Evolutionary conservation across 2,797 vertebrate species (phyloP), one percentile per base, ranked within the genome.

Genomic region (Macroramphosus scolopax): DNA sequence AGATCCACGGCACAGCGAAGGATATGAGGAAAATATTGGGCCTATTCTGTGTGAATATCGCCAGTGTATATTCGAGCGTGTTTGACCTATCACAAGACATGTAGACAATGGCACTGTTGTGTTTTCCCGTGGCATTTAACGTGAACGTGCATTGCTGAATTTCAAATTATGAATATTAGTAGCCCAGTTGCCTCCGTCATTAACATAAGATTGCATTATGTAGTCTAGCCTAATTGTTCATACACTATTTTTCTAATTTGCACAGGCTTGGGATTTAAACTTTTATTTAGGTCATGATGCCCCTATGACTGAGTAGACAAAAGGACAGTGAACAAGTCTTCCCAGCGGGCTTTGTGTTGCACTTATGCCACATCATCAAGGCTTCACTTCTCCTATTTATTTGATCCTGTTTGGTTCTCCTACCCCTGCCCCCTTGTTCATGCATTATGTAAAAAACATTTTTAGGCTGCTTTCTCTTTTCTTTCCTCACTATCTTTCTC

Each of bases 271-370:
- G 75, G 75, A 67, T 84, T 80, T 75, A 79, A 85, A 83, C 77
- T 87, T 88, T 85, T 80, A 86, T 86, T 81, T 85, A 66, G 86
- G 86, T 85, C 86, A 88, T 65, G 81, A 78, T 85, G 81, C 78
- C 78, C 75, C 63, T 57, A 66, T 75, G 75, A 82, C 69, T 75
- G 68, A 33, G 54, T 60, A 86, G 84, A 88, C 86, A 87, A 88
- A 85, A 85, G 82, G 80, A 87, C 82, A 78, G 76, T 78, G 79
- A 84, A 60, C 82, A 82, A 81, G 80, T 82, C 81, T 82, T 76
- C 80, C 81, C 82, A 78, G 83, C 68, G 63, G 84, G 80, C 83
- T 86, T 86, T 86, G 85, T 86, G 83, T 81, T 85, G 77, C 79
- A 84, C 82, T 85, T 82, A 67, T 81, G 82, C 81, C 84, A 85